These are phyloP conservation scores for Choloepus hoffmanni DNA, from an alignment of 2,113 vertebrate genomes.

Conservation along the genomic window DNA sequence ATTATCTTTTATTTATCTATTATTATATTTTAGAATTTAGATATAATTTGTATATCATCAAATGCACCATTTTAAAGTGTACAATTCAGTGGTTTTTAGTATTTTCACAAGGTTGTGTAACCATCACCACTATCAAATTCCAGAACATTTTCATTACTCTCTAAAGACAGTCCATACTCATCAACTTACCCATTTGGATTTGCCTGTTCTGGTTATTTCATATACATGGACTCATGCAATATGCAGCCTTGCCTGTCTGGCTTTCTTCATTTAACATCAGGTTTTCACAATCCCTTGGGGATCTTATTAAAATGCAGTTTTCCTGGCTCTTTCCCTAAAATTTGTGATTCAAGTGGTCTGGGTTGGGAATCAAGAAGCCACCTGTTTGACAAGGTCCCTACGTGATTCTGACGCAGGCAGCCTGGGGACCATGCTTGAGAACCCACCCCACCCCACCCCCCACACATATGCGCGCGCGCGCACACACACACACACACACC, in stretches of 20 bases:
- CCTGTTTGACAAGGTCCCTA: background rate
- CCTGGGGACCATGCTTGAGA: background rate
- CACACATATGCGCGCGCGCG: too few species aligned
- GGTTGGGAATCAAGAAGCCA: background rate
- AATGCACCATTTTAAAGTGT: background rate
- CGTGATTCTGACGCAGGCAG: background rate
- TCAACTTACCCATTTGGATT: background rate
- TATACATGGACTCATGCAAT: background rate
- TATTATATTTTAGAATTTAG: background rate
- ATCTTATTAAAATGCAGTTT: background rate
- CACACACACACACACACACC: too few species aligned
- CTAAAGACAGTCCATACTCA: background rate
- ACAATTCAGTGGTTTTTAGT: background rate
- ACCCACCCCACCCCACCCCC: too few species aligned
- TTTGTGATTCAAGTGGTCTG: background rate
- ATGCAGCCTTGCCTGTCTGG: background rate
- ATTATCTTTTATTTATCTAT: background rate
- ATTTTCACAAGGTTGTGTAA: background rate
- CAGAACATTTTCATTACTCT: background rate
- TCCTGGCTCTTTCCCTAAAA: background rate
- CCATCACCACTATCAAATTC: background rate
- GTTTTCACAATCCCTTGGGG: background rate
- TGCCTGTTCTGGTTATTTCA: background rate
- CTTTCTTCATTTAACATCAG: background rate
- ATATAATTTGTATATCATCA: background rate